These are phyloP conservation scores for Paedocypris micromegethes DNA, from an alignment of 2,797 vertebrate species.

Conservation along the genomic window DNA sequence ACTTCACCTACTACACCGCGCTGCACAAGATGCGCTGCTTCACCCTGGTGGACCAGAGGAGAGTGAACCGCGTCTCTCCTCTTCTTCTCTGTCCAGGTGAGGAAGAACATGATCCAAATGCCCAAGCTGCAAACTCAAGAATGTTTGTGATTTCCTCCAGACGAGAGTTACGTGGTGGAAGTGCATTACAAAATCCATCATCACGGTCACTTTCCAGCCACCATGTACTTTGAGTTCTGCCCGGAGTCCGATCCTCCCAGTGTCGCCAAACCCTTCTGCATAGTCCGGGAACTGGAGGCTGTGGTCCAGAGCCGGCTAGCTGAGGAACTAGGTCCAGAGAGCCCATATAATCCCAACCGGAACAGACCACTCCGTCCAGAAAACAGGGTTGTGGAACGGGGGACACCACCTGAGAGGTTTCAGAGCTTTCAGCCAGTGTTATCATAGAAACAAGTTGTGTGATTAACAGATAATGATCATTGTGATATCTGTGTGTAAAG, in stretches of 20 bases:
- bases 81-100: conserved; percentile 75
- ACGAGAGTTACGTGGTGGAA: conserved; percentile 63
- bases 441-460: too few species aligned
- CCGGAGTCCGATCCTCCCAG: conserved; percentile 56
- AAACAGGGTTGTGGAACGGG: conserved; percentile 61
- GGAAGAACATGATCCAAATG: background rate
- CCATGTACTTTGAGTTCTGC: conserved; percentile 75
- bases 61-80: conserved; percentile 56
- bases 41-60: conserved; percentile 63
- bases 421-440: background rate
- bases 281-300: conserved; percentile 74
- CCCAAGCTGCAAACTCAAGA: background rate
- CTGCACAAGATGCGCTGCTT: conserved; percentile 59
- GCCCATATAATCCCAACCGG: conserved; percentile 68
- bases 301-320: conserved; percentile 65
- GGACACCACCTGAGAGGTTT: conserved; percentile 69
- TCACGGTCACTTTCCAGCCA: conserved; percentile 71
- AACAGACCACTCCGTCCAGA: conserved; percentile 47
- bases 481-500: too few species aligned
- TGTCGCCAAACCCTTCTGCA: conserved; percentile 65
- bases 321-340: conserved; percentile 69
- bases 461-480: too few species aligned
- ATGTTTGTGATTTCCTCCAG: conserved; percentile 54
- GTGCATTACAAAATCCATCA: conserved; percentile 63
- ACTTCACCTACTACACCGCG: conserved; percentile 67